Conservation (phyloP, 1,140 invertebrate species). For the Cydia pomonella region DNA sequence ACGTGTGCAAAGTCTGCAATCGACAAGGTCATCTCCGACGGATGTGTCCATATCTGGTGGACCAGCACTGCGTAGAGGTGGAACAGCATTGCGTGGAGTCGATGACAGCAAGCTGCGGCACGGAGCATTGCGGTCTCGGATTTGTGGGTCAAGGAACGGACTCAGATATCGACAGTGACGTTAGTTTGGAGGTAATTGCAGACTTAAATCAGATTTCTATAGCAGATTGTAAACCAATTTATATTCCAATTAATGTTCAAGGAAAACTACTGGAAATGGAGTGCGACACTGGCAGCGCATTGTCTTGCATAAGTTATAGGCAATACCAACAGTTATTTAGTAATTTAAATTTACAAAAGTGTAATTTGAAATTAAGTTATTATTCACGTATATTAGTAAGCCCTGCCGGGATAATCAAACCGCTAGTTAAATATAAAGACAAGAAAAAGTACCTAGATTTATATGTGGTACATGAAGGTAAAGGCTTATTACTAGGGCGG, state of each 20-base stretch:
- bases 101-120: neutral
- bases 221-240: neutral
- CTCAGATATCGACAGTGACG: neutral
- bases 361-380: constrained; percentile 15
- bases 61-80: no score
- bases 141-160: neutral
- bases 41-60: neutral
- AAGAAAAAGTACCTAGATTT: constrained; percentile 26
- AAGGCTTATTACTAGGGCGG: constrained; percentile 17
- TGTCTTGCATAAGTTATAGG: neutral
- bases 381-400: constrained; percentile 16
- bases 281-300: constrained; percentile 24
- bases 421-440: constrained; percentile 9
- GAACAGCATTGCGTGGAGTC: neutral
- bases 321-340: neutral
- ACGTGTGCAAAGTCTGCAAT: constrained; percentile 26
- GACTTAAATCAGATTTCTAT: constrained; percentile 4
- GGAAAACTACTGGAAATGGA: constrained; percentile 19
- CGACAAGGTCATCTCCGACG: constrained; percentile 12
- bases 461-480: neutral
- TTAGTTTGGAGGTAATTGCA: neutral
- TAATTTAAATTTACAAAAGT: neutral
- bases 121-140: neutral
- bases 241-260: constrained; percentile 4
- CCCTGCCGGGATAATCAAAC: constrained; percentile 10